Conservation (phyloP, 2,888 invertebrate genomes). For the Watsonalla cultraria region DNA sequence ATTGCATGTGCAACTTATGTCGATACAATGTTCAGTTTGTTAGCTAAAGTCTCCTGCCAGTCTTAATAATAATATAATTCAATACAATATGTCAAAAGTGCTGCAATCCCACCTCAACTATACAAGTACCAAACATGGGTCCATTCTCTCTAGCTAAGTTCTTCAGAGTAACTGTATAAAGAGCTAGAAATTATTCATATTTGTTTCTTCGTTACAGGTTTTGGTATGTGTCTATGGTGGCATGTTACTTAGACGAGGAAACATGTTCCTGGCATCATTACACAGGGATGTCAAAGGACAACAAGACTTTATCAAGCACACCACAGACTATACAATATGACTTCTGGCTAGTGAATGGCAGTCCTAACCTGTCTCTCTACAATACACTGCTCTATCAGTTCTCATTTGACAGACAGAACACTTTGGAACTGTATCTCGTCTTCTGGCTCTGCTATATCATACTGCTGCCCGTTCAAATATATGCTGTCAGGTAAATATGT, state of each 20-base stretch:
- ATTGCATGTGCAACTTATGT: too few species aligned
- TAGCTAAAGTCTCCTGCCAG: too few species aligned
- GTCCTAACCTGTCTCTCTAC: slow-evolving; percentile 91
- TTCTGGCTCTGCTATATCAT: slow-evolving; percentile 93
- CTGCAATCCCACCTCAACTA: too few species aligned
- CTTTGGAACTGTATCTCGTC: slow-evolving; percentile 92
- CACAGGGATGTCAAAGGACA: slow-evolving; percentile 49
- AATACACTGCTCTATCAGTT: slow-evolving; percentile 96
- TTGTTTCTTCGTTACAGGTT: slow-evolving; percentile 80
- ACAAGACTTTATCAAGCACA: slow-evolving; percentile 46
- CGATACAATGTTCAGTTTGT: too few species aligned
- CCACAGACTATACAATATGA: slow-evolving; percentile 84
- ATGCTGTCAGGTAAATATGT: slow-evolving; percentile 83
- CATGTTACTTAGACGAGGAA: slow-evolving; percentile 90
- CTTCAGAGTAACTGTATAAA: too few species aligned
- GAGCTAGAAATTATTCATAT: background rate
- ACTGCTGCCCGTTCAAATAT: slow-evolving; percentile 92
- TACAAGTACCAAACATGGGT: too few species aligned
- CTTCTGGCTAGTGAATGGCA: slow-evolving; percentile 97
- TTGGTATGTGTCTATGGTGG: slow-evolving; percentile 97
- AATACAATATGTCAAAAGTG: too few species aligned
- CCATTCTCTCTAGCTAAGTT: too few species aligned
- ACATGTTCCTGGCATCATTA: slow-evolving; percentile 93
- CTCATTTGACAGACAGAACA: slow-evolving; percentile 96
- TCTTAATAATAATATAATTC: too few species aligned